Base-by-base conservation (phyloP, 2,888 invertebrate genomes). In the Holacanthella duospinosa region DNA sequence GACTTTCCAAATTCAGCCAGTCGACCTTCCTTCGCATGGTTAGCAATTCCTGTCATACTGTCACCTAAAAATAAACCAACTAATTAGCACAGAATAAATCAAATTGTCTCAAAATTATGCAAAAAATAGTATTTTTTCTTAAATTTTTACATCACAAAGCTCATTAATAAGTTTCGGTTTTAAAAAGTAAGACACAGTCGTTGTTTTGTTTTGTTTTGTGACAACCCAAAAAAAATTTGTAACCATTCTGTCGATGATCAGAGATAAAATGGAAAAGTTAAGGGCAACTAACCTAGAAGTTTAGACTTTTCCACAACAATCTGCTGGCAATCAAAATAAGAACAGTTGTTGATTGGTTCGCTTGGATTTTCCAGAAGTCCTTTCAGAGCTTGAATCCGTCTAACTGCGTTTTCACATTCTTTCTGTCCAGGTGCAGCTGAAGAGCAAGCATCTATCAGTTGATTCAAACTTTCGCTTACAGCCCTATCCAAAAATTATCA, bases 1-100 rank as follows among this genome's bases (percentile, higher is more conserved):
- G 90, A 85, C 62, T 86, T 84, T 12, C 89, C 86, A 79, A 96
- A 93, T 73, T 86, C 85, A 65, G 89, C 87, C 75, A 89, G 86
- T 71, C 93, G 89, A 0, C 88, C 86, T 66, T 86, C 84, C 76
- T 94, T 92, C 29, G 95, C 94, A 68, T 90, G 87, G 73, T 88
- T 86, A 43, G 94, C 93, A 80, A 96, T 94, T 43, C 94, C 91
- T 0, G 92, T 93, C 87, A 97, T 94, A 64, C 91, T 92, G 72
- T 89, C 89, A 53, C 90, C 86, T 82, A 77, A 1, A 71, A 71
- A n/a, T n/a, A 57, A 67, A n/a, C n/a, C n/a, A n/a, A n/a, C n/a
- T n/a, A n/a, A n/a, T n/a, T n/a, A n/a, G n/a, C 60, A 44, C 61
- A 58, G 64, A 54, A 53, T 56, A 29, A 55, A 61, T 21, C 9